Evolutionary conservation across 2,113 vertebrate species (phyloP), one percentile per base, ranked within the genome.

Genomic region (Ceyx margarethae): DNA sequence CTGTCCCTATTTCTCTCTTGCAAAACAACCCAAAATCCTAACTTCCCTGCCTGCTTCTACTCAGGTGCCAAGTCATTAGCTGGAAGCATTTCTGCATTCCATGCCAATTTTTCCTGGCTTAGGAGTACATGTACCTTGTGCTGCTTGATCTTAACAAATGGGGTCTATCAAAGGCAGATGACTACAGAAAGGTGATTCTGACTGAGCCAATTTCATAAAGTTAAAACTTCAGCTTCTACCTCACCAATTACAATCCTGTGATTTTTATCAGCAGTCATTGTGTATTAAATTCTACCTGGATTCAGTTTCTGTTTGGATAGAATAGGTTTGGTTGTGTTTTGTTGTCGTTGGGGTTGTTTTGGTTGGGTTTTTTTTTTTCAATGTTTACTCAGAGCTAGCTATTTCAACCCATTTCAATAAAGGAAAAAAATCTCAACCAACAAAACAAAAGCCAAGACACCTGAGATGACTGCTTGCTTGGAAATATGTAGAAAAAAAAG

Each of bases 11-110:
- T 81, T 50, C 81, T 43, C 60, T 35, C 58, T 61, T 42, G 62
- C 40, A 65, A 89, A 82, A 51, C 11, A 8, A 31, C 17, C 13
- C 40, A 43, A n/a, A 35, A 31, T 2, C 16, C 28, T 15, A 2
- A 37, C 21, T 43, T 50, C 26, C 61, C 46, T 35, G 25, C 66
- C 65, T 81, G 57, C 45, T 33, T 42, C 62, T 48, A 26, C 43
- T 89, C 58, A 17, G 0, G 0, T 22, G 26, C 35, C 56, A 51
- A 45, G n/a, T 15, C 0, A 0, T 51, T 17, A 33, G 31, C 58
- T 15, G 5, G 43, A 69, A 64, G 60, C 40, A 37, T 29, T 69
- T 87, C 79, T 74, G 84, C 60, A 76, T 20, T 68, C 50, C 25
- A 13, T 25, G 71, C n/a, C 89, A 73, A 16, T 16, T 53, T 25